Percentiles rank a stretch among this genome's conserved stretches.
phyloP scores from a whole-genome alignment of 2,888 invertebrate species.

The Ormyrus thymus region DNA sequence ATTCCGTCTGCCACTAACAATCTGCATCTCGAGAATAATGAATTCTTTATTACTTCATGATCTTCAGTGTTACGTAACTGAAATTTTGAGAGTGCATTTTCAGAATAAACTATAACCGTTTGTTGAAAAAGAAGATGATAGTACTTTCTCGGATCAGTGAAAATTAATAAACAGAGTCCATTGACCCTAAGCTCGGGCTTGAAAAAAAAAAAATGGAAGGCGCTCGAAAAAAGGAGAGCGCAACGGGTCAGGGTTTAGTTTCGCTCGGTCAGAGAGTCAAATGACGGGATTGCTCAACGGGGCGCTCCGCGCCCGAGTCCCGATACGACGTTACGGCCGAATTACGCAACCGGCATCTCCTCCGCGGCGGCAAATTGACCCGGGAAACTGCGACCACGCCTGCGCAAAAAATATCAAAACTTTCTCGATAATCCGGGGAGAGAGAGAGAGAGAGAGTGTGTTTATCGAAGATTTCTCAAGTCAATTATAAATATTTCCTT shows the following conservation, averaged over 20 bases:
- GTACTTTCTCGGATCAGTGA: no score
- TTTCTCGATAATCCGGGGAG: slow-evolving; percentile 45
- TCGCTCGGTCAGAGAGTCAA: slow-evolving; percentile 54
- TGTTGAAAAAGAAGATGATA: no score
- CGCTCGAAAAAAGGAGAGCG: slow-evolving; percentile 2
- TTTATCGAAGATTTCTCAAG: slow-evolving; percentile 51
- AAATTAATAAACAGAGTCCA: neutral
- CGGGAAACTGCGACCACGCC: neutral
- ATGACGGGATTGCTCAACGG: slow-evolving; percentile 57
- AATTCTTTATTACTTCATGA: no score
- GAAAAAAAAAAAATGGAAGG: slow-evolving; percentile 2
- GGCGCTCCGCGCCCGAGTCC: neutral
- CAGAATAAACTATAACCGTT: no score
- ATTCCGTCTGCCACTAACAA: no score
- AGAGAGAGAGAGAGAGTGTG: slow-evolving; percentile 15
- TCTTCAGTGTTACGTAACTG: no score
- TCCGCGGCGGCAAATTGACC: no score
- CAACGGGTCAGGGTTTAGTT: slow-evolving; percentile 50
- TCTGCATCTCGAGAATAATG: no score
- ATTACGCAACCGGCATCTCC: slow-evolving; percentile 29
- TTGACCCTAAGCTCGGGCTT: slow-evolving; percentile 8
- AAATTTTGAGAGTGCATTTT: no score
- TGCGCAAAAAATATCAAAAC: slow-evolving; percentile 37
- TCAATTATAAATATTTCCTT: slow-evolving; percentile 50
- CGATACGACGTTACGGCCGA: neutral